Percentiles rank a stretch among this genome's conserved stretches.
These are phyloP conservation scores for Nebria brevicollis DNA, from an alignment of 2,888 invertebrate genomes.

Conservation along the genomic window DNA sequence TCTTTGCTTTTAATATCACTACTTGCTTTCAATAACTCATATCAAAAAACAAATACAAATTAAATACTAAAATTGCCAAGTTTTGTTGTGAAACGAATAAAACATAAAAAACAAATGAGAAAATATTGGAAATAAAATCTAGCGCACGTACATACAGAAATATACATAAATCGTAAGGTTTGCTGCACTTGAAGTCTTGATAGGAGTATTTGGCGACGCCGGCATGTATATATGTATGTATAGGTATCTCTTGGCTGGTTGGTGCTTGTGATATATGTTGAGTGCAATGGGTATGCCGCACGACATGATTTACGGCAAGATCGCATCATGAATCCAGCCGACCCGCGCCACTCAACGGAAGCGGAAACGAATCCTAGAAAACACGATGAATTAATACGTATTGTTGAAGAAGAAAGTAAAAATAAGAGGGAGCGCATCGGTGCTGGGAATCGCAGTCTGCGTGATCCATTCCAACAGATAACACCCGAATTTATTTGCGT, in stretches of 20 bases:
- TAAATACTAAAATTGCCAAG: too few species aligned
- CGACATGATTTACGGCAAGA: neutral
- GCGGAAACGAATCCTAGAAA: slow-evolving; percentile 37
- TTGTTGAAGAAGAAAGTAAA: slow-evolving; percentile 12
- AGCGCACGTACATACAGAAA: too few species aligned
- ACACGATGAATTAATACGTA: slow-evolving; percentile 40
- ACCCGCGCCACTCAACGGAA: slow-evolving; percentile 17
- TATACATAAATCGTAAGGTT: too few species aligned
- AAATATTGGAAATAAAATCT: too few species aligned
- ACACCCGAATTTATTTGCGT: neutral
- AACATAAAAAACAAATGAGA: too few species aligned
- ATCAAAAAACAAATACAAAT: too few species aligned
- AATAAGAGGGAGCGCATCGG: neutral
- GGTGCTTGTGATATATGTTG: neutral
- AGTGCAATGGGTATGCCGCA: neutral
- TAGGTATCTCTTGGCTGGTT: neutral
- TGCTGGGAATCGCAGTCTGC: neutral
- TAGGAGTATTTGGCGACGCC: neutral
- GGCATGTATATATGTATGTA: neutral
- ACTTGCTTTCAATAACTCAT: too few species aligned
- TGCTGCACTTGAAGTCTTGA: neutral
- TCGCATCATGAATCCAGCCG: neutral
- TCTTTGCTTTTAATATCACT: too few species aligned
- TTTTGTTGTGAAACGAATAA: too few species aligned
- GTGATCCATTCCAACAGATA: neutral